Percentiles rank a stretch among this genome's conserved stretches.
Conservation (phyloP, 1,140 invertebrate species). For the Ladona fulva region DNA sequence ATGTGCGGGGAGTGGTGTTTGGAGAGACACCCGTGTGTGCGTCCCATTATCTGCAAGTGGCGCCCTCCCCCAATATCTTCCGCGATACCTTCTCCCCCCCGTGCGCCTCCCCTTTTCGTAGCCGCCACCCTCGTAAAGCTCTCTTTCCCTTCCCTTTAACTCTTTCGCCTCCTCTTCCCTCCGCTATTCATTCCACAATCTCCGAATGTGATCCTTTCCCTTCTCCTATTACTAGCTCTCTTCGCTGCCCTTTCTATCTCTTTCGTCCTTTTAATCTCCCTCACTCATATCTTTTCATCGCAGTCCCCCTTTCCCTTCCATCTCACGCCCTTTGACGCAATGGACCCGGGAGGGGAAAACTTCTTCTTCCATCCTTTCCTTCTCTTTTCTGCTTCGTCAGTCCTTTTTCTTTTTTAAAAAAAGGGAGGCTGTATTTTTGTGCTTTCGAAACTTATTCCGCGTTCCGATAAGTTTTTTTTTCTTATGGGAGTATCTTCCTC, state of each 20-base stretch:
- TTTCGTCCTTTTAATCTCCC: background rate
- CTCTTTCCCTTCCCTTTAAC: background rate
- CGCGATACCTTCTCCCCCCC: background rate
- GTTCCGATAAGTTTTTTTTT: no score
- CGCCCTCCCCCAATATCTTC: background rate
- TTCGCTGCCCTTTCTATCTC: background rate
- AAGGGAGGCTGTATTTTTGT: no score
- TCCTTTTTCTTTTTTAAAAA: no score
- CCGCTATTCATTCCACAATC: background rate
- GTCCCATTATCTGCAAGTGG: background rate
- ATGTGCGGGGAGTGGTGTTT: background rate
- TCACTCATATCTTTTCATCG: background rate
- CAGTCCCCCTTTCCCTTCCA: background rate
- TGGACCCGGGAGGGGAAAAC: no score
- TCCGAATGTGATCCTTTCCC: background rate
- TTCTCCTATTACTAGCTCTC: background rate
- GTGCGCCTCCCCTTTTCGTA: background rate
- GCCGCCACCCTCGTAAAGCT: background rate
- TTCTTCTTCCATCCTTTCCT: no score
- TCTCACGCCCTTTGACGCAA: no score
- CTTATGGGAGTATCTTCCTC: no score
- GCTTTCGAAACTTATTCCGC: no score
- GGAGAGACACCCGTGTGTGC: background rate
- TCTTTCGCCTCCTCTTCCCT: background rate
- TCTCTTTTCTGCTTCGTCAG: no score